These are phyloP conservation scores for Gymnoscopelus microlampas DNA, from an alignment of 2,797 vertebrate genomes.

Conservation along the genomic window DNA sequence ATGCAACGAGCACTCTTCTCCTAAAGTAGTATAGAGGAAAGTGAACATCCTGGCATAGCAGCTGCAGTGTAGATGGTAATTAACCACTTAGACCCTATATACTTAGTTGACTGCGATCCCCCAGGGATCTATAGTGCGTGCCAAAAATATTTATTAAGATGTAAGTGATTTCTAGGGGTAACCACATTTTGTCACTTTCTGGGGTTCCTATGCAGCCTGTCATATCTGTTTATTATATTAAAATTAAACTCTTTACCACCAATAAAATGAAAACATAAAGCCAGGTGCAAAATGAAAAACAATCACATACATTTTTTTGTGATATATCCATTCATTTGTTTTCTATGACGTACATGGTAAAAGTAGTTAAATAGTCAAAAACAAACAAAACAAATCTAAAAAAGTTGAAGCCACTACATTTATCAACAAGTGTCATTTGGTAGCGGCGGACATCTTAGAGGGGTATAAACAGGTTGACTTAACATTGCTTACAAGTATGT, in stretches of 20 bases:
- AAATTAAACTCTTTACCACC: conserved; percentile 70
- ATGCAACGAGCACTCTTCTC: conserved; percentile 40
- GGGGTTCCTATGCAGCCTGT: conserved; percentile 41
- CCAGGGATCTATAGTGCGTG: too few species aligned
- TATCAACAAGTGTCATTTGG: conserved; percentile 16
- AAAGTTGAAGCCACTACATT: conserved; percentile 80
- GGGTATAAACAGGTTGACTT: too few species aligned
- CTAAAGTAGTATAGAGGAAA: conserved; percentile 31
- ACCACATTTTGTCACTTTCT: conserved; percentile 55
- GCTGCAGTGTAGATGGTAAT: too few species aligned
- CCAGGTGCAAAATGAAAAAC: conserved; percentile 43
- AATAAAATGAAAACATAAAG: conserved; percentile 64
- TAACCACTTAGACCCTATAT: too few species aligned
- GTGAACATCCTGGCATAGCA: conserved; percentile 19
- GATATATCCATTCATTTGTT: conserved; percentile 70
- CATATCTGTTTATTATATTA: conserved; percentile 59
- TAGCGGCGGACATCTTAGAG: too few species aligned
- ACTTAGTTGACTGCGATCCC: too few species aligned
- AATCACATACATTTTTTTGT: conserved; percentile 39
- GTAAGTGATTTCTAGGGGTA: conserved; percentile 22
- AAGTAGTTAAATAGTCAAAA: conserved; percentile 84
- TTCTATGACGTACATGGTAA: conserved; percentile 81
- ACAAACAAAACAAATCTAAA: conserved; percentile 68
- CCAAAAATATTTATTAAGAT: conserved; percentile 66
- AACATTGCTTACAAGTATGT: too few species aligned